These are phyloP conservation scores for Isaurus tuberculatus DNA, from an alignment of 92 coral and sea anemone species.

Conservation along the genomic window DNA sequence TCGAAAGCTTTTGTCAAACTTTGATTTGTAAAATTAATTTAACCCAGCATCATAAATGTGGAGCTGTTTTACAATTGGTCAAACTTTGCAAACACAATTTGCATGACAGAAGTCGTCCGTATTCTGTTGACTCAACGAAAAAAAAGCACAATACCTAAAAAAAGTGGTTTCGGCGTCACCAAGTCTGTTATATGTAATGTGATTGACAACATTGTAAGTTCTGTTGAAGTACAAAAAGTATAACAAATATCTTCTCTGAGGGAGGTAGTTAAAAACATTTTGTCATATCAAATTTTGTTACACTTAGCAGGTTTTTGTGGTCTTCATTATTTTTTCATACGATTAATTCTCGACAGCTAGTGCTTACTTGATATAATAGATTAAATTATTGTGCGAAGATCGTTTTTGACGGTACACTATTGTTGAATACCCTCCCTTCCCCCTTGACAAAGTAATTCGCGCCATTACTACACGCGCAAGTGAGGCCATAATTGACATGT, in stretches of 20 bases:
- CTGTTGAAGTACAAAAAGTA: constrained; percentile 1
- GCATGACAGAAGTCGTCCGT: constrained; percentile 73
- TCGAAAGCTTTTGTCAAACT: constrained; percentile 26
- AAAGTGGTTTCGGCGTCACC: constrained; percentile 34
- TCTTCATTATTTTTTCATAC: not conserved
- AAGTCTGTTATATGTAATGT: constrained; percentile 26
- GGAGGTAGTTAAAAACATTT: not conserved
- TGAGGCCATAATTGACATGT: constrained; percentile 52
- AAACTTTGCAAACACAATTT: constrained; percentile 69
- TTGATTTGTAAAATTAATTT: constrained; percentile 42
- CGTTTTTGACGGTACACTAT: not conserved
- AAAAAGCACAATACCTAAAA: constrained; percentile 17
- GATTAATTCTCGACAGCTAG: not conserved
- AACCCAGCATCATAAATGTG: constrained; percentile 22
- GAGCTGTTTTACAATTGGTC: constrained; percentile 51
- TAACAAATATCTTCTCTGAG: not conserved
- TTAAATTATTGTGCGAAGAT: not conserved
- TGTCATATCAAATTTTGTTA: not conserved
- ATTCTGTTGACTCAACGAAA: constrained; percentile 36
- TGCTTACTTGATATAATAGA: not conserved
- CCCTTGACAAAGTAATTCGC: constrained; percentile 46
- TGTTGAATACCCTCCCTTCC: constrained; percentile 35
- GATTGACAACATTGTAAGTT: constrained; percentile 46
- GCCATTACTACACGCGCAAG: constrained; percentile 54
- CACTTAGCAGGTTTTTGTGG: not conserved